A percentile compares a stretch with the other conserved stretches of the same genome.
phyloP scores from a whole-genome alignment of 1,140 invertebrate genomes.

The Neodiprion lecontei region DNA sequence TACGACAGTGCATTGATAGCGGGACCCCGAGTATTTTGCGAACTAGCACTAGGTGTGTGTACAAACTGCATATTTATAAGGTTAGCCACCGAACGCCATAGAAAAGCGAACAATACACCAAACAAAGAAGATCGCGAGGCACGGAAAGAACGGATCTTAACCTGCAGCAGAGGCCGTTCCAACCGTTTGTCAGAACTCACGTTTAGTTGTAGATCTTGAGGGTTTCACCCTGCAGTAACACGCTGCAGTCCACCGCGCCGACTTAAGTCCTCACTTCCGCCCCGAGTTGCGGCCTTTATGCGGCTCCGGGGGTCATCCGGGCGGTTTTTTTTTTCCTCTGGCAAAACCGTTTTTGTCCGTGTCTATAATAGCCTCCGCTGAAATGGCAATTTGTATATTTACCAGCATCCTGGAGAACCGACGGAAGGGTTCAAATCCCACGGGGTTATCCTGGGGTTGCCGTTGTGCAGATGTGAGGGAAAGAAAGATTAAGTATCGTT shows the following conservation, averaged over 20 bases:
- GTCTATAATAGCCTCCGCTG: too few relatives aligned
- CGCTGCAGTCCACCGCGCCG: neutral
- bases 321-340: neutral
- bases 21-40: too few relatives aligned
- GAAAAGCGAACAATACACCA: neutral
- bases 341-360: neutral
- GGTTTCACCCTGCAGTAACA: neutral
- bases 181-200: neutral
- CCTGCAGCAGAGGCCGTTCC: neutral
- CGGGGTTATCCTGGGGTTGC: too few relatives aligned
- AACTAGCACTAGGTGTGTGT: too few relatives aligned
- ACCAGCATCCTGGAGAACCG: too few relatives aligned
- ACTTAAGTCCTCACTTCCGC: slow-evolving; percentile 2
- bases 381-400: too few relatives aligned
- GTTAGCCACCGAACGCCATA: neutral
- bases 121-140: neutral
- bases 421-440: too few relatives aligned
- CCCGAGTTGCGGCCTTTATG: neutral
- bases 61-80: too few relatives aligned
- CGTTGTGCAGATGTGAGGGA: too few relatives aligned
- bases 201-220: neutral
- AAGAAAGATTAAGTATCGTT: too few relatives aligned
- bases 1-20: too few relatives aligned
- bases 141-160: neutral
- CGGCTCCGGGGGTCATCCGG: neutral